Evolutionary conservation across 2,888 invertebrate species (phyloP).

Genomic region (Drosophila paucipuncta): DNA sequence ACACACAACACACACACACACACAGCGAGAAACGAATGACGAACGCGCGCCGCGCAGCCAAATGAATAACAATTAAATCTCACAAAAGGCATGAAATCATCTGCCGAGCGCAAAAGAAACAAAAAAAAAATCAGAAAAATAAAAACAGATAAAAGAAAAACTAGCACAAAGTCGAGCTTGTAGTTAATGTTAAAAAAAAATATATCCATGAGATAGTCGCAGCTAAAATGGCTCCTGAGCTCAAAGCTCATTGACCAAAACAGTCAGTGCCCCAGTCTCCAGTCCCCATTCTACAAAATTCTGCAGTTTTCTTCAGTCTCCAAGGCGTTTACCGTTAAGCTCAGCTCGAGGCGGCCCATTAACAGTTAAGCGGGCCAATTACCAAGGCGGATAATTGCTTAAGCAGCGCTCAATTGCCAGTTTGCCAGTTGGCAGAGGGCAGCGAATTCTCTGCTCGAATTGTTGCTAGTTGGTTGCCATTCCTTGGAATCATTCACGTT

Average conservation of each 20-base stretch:
- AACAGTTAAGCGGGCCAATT: conserved; percentile 80
- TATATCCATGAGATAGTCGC: conserved; percentile 62
- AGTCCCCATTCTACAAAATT: conserved; percentile 26
- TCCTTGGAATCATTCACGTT: conserved; percentile 42
- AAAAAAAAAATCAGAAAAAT: conserved; percentile 11
- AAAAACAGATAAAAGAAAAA: conserved; percentile 27
- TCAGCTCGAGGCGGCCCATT: conserved; percentile 75
- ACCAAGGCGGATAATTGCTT: conserved; percentile 71
- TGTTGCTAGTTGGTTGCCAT: background rate
- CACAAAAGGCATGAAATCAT: conserved; percentile 79
- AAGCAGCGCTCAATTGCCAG: conserved; percentile 4
- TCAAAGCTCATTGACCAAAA: conserved; percentile 78
- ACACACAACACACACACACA: conserved; percentile 11
- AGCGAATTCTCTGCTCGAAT: background rate
- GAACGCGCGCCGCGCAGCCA: conserved; percentile 45
- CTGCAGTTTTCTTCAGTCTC: conserved; percentile 14
- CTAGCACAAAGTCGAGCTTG: conserved; percentile 71
- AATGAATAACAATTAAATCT: conserved; percentile 81
- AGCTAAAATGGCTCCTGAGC: conserved; percentile 32
- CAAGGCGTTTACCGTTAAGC: conserved; percentile 68
- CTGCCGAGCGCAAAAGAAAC: conserved; percentile 62
- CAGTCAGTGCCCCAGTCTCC: conserved; percentile 52
- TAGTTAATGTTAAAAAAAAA: conserved; percentile 36
- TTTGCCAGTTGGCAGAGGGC: background rate
- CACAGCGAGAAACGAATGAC: conserved; percentile 56